A percentile compares a stretch with the other conserved stretches of the same genome.
Evolutionary conservation across 2,113 vertebrate species (phyloP).

Genomic region (Pica pica): DNA sequence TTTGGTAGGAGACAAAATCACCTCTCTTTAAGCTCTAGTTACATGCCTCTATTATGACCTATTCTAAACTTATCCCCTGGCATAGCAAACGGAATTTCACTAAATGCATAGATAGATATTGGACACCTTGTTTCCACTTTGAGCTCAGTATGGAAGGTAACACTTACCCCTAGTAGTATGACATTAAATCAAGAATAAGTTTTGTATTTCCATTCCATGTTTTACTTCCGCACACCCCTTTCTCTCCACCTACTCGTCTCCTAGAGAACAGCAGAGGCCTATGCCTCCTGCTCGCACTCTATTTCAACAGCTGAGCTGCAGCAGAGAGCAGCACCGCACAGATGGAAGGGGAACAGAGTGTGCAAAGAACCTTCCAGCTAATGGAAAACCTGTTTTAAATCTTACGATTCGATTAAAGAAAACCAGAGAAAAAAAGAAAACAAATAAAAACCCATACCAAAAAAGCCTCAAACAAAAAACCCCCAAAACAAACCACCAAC

Average conservation of each 20-base stretch:
- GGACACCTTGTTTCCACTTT: slow-evolving; percentile 70
- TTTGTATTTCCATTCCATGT: slow-evolving; percentile 64
- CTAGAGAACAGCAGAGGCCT: slow-evolving; percentile 29
- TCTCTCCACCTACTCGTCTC: slow-evolving; percentile 19
- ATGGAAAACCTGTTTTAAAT: neutral
- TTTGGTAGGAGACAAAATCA: slow-evolving; percentile 40
- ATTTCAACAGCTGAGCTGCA: slow-evolving; percentile 44
- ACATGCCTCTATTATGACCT: slow-evolving; percentile 59
- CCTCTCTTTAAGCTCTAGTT: slow-evolving; percentile 52
- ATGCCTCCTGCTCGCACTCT: neutral
- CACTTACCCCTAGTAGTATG: slow-evolving; percentile 30
- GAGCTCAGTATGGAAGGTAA: slow-evolving; percentile 61
- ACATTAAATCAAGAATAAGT: slow-evolving; percentile 62
- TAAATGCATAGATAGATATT: slow-evolving; percentile 68
- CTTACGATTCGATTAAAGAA: neutral
- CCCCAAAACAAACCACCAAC: neutral
- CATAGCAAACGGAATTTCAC: slow-evolving; percentile 61
- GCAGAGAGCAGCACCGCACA: neutral
- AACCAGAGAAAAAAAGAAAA: neutral
- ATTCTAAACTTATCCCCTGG: slow-evolving; percentile 67
- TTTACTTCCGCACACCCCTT: slow-evolving; percentile 37
- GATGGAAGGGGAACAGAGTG: neutral
- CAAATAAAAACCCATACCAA: neutral
- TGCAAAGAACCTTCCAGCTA: neutral
- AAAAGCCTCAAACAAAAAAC: neutral